phyloP scores from a whole-genome alignment of 2,888 invertebrate species.

The Baccha elongata region DNA sequence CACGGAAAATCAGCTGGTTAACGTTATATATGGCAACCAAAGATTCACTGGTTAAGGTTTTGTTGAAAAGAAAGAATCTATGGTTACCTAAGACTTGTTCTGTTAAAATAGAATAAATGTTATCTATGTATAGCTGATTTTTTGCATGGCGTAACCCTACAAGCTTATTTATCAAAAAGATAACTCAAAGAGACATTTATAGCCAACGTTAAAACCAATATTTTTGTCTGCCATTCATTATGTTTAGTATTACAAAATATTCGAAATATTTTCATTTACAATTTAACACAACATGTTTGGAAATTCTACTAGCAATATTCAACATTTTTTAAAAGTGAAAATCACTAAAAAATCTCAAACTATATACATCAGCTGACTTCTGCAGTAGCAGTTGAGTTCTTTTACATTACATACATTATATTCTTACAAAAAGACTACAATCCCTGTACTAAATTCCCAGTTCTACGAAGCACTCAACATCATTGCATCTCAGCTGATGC shows the following conservation, averaged over 20 bases:
- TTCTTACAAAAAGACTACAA: slow-evolving; percentile 20
- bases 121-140: no score
- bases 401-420: background rate
- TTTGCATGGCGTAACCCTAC: no score
- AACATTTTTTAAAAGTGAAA: slow-evolving; percentile 39
- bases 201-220: no score
- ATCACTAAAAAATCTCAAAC: slow-evolving; percentile 52
- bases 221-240: no score
- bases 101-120: no score
- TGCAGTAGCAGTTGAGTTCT: slow-evolving; percentile 31
- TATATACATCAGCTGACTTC: slow-evolving; percentile 52
- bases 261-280: slow-evolving; percentile 24
- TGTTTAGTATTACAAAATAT: slow-evolving; percentile 18
- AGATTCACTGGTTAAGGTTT: no score
- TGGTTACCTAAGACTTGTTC: no score
- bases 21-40: no score
- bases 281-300: slow-evolving; percentile 30
- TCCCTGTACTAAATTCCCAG: slow-evolving; percentile 61
- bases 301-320: slow-evolving; percentile 15
- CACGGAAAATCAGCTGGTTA: no score
- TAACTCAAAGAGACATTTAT: no score
- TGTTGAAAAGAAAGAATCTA: no score
- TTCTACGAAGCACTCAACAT: slow-evolving; percentile 27
- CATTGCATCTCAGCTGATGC: slow-evolving; percentile 56
- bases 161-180: no score